These are phyloP conservation scores for Psittacula cyanocephala DNA, from an alignment of 2,113 vertebrate genomes.

Conservation along the genomic window DNA sequence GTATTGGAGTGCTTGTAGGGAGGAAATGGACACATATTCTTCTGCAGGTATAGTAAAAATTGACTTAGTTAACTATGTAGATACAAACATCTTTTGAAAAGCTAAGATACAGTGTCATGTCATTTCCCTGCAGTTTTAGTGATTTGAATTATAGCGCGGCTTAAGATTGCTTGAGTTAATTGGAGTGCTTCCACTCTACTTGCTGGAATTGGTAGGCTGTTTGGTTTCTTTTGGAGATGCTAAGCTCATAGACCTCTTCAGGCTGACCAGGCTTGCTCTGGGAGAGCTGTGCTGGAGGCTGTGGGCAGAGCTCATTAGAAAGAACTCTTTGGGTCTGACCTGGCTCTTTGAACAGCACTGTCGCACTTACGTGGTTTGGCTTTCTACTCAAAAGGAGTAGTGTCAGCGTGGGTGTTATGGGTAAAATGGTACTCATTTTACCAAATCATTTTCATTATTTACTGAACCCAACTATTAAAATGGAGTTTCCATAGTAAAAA, in stretches of 20 bases:
- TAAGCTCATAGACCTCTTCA: not conserved
- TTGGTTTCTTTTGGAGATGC: not conserved
- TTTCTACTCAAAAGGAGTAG: not conserved
- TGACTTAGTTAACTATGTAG: not conserved
- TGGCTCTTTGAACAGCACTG: not conserved
- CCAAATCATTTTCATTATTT: conserved; percentile 57
- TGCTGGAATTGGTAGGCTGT: not conserved
- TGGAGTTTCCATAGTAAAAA: conserved; percentile 46
- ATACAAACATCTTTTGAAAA: not conserved
- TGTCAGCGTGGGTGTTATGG: not conserved
- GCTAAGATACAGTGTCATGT: not conserved
- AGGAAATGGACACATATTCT: not conserved
- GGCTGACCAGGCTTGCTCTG: not conserved
- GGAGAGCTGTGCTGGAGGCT: not conserved
- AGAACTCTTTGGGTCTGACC: not conserved
- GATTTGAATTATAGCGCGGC: not conserved
- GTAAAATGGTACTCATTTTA: too few relatives aligned
- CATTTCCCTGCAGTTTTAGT: not conserved
- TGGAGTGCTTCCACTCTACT: not conserved
- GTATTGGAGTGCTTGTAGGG: not conserved
- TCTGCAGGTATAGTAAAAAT: not conserved
- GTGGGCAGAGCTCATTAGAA: not conserved
- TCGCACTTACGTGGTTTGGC: not conserved
- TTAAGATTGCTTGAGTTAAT: not conserved
- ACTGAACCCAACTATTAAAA: conserved; percentile 44